Percentiles rank a stretch among this genome's conserved stretches.
phyloP scores from a whole-genome alignment of 1,140 invertebrate genomes.

The Zaprionus lachaisei region DNA sequence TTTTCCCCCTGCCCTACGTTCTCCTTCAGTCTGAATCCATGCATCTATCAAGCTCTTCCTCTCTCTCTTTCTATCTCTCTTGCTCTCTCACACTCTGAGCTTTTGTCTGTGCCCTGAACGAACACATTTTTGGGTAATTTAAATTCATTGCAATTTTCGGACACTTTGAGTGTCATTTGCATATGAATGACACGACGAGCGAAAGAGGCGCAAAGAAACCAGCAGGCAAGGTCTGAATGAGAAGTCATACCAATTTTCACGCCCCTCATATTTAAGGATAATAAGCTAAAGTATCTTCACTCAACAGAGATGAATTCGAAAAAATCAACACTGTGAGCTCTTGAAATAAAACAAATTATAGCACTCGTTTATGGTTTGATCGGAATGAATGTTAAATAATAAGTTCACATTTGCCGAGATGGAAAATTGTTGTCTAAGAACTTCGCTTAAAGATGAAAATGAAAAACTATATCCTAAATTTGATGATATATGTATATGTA shows the following conservation, averaged over 20 bases:
- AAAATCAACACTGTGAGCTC: neutral
- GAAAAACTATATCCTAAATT: too few species aligned
- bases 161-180: conserved; percentile 58
- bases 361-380: neutral
- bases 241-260: conserved; percentile 9
- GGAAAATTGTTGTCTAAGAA: too few species aligned
- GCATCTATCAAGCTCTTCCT: conserved; percentile 14
- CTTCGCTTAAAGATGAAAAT: too few species aligned
- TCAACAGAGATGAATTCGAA: neutral
- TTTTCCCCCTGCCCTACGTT: neutral
- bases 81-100: neutral
- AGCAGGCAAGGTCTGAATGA: neutral
- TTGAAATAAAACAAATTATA: neutral
- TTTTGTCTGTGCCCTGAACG: conserved; percentile 2
- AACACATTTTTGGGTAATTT: conserved; percentile 60
- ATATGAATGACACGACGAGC: conserved; percentile 52
- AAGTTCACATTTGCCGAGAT: too few species aligned
- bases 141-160: conserved; percentile 70
- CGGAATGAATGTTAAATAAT: too few species aligned
- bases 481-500: too few species aligned
- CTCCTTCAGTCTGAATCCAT: neutral
- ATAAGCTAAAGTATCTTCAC: neutral
- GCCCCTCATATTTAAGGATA: conserved; percentile 38
- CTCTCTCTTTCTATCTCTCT: neutral
- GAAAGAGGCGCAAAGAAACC: neutral